phyloP scores from a whole-genome alignment of 2,113 vertebrate genomes.

The Solea solea region DNA sequence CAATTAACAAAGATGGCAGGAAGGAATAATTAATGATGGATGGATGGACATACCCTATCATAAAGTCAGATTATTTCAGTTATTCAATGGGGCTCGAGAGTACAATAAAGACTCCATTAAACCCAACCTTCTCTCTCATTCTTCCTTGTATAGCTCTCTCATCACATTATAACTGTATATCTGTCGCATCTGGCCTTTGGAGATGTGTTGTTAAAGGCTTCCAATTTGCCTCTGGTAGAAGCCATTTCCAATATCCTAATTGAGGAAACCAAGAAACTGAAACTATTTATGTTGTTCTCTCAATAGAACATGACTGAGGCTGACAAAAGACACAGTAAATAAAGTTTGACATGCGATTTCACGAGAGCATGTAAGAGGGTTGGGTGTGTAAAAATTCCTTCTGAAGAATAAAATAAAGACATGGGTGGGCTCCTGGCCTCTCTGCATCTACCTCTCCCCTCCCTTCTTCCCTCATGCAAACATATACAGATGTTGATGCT shows the following conservation, averaged over 20 bases:
- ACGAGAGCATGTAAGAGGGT: not conserved
- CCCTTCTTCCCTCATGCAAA: constrained; percentile 19
- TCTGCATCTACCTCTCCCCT: constrained; percentile 3
- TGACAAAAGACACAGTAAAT: not conserved
- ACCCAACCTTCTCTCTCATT: constrained; percentile 16
- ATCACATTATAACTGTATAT: constrained; percentile 24
- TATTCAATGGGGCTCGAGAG: constrained; percentile 49
- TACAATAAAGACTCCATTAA: constrained; percentile 62
- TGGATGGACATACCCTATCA: constrained; percentile 11
- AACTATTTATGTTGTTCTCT: not conserved
- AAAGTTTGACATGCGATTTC: constrained; percentile 6
- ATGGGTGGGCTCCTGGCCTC: constrained; percentile 39
- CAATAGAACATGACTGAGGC: not conserved
- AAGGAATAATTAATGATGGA: constrained; percentile 28
- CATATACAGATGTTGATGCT: constrained; percentile 58
- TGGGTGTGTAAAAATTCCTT: constrained; percentile 6
- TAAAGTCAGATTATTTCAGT: constrained; percentile 40
- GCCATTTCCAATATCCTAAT: constrained; percentile 9
- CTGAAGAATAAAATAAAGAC: constrained; percentile 22
- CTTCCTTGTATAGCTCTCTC: constrained; percentile 22
- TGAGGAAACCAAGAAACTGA: not conserved
- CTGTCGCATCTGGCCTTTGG: constrained; percentile 11
- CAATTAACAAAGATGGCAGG: not conserved
- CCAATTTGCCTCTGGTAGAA: constrained; percentile 26
- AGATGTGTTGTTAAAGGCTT: constrained; percentile 56